A percentile compares a stretch with the other conserved stretches of the same genome.
These are phyloP conservation scores for Hydropsyche tenuis DNA, from an alignment of 1,140 invertebrate species.

Conservation along the genomic window DNA sequence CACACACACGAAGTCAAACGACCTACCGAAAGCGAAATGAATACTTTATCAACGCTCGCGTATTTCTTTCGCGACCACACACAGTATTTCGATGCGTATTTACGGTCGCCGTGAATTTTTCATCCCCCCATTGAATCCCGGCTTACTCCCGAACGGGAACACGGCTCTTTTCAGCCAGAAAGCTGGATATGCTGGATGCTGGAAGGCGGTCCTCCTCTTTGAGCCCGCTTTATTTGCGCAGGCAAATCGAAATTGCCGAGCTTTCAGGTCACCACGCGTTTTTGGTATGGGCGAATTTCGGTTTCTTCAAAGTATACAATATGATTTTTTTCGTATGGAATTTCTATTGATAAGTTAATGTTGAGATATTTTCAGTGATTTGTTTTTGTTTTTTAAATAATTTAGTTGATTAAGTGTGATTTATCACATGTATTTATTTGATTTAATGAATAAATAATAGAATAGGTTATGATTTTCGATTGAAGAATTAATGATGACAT, in stretches of 20 bases:
- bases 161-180: not conserved
- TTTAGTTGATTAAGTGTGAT: too few species aligned
- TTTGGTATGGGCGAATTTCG: too few species aligned
- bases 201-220: constrained; percentile 4
- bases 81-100: constrained; percentile 16
- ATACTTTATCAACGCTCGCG: not conserved
- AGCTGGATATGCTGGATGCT: constrained; percentile 7
- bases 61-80: not conserved
- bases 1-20: not conserved
- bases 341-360: too few species aligned
- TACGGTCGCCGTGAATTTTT: constrained; percentile 20
- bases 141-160: not conserved
- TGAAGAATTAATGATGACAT: too few species aligned
- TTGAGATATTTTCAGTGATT: too few species aligned
- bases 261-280: too few species aligned
- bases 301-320: too few species aligned
- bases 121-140: constrained; percentile 10
- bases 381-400: too few species aligned
- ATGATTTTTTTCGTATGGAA: too few species aligned
- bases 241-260: constrained; percentile 45
- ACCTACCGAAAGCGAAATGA: not conserved
- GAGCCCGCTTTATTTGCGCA: constrained; percentile 41
- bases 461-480: too few species aligned
- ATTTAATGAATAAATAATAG: too few species aligned
- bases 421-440: too few species aligned